Conservation (phyloP, 2,888 invertebrate genomes). For the Clusia tigrina region DNA sequence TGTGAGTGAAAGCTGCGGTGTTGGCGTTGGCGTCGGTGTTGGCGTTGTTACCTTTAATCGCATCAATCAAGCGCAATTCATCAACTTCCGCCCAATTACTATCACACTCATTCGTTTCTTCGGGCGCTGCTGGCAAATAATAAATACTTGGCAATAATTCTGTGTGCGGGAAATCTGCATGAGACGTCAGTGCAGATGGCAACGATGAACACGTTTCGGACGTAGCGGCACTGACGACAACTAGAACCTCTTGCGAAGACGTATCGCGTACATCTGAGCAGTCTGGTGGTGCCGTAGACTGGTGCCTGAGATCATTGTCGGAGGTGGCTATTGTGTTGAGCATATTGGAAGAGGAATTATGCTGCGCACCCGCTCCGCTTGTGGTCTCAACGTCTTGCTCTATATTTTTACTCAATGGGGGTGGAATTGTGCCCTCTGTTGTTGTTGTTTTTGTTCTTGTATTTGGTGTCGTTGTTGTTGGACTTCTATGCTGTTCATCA, state of each 20-base stretch:
- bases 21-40: too few species aligned
- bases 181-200: conserved; percentile 6
- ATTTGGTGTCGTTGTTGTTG: too few species aligned
- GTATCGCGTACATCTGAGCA: conserved; percentile 59
- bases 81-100: conserved; percentile 24
- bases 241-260: conserved; percentile 51
- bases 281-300: conserved; percentile 29
- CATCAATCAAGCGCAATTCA: not conserved
- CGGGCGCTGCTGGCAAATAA: not conserved
- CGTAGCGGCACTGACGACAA: not conserved
- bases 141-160: conserved; percentile 27
- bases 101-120: conserved; percentile 7
- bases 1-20: too few species aligned
- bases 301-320: conserved; percentile 11
- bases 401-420: conserved; percentile 35
- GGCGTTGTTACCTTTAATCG: not conserved
- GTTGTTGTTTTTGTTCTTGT: not conserved
- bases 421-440: conserved; percentile 21
- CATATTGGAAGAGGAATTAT: conserved; percentile 24
- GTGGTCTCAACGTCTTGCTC: conserved; percentile 26
- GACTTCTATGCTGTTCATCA: conserved; percentile 31
- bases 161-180: conserved; percentile 17
- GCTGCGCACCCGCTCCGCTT: conserved; percentile 46
- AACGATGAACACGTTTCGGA: conserved; percentile 2
- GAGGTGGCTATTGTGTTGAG: conserved; percentile 20